Percentiles rank a stretch among this genome's conserved stretches.
Conservation (phyloP, 2,888 invertebrate species). For the Neelides folsomi region DNA sequence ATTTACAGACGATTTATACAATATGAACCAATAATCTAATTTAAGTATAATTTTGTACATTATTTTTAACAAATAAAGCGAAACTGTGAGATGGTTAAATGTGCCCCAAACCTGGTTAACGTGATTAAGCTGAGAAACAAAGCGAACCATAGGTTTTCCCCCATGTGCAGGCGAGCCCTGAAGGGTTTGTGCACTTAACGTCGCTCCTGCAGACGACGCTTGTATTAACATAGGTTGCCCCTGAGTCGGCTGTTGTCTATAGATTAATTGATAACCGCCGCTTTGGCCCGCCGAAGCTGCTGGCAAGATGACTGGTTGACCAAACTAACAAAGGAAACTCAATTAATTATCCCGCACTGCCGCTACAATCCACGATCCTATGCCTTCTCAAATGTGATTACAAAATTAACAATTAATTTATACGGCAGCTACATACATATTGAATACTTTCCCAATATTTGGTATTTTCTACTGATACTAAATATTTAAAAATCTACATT, state of each 20-base stretch:
- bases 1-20: too few species aligned
- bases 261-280: constrained; percentile 29
- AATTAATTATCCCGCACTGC: background rate
- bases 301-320: constrained; percentile 31
- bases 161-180: constrained; percentile 14
- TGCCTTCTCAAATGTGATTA: too few species aligned
- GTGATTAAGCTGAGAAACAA: constrained; percentile 21
- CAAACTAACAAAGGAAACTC: constrained; percentile 22
- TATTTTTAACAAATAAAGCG: too few species aligned
- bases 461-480: too few species aligned
- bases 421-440: too few species aligned
- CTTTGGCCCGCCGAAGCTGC: constrained; percentile 25
- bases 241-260: constrained; percentile 30
- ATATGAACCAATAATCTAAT: too few species aligned
- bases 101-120: too few species aligned
- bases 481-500: too few species aligned
- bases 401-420: too few species aligned
- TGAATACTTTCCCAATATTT: too few species aligned
- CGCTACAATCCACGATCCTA: too few species aligned
- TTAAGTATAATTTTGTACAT: too few species aligned
- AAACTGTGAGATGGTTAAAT: background rate
- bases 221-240: constrained; percentile 31
- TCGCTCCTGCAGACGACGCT: constrained; percentile 19
- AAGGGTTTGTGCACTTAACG: constrained; percentile 13
- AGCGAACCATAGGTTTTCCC: constrained; percentile 29